Evolutionary conservation across 2,797 vertebrate genomes (phyloP).

Genomic region (Crocidura indochinensis): DNA sequence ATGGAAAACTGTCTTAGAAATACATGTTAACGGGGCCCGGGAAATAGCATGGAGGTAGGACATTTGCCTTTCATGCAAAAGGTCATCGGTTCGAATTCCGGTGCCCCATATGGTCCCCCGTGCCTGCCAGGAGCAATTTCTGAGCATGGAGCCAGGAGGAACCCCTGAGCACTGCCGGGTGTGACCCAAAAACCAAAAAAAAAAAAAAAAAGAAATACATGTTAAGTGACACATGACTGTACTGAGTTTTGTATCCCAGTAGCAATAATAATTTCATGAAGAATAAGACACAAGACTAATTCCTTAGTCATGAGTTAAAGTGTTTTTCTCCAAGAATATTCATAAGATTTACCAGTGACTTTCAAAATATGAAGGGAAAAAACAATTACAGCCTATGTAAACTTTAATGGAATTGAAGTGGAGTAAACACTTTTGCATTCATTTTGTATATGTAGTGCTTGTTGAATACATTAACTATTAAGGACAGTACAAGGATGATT

Average conservation of each 20-base stretch:
- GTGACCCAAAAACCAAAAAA: too few species aligned
- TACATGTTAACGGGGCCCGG: too few species aligned
- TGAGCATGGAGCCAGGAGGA: too few species aligned
- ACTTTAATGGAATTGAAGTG: conserved; percentile 34
- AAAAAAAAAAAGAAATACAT: too few species aligned
- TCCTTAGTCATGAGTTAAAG: conserved; percentile 4
- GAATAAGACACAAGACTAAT: conserved; percentile 36
- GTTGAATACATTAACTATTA: neutral
- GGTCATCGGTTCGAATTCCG: too few species aligned
- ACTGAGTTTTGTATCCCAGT: neutral
- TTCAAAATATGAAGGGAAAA: neutral
- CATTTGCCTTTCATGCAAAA: too few species aligned
- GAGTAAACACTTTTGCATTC: neutral
- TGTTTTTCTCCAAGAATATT: neutral
- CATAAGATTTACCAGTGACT: neutral
- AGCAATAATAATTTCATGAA: conserved; percentile 44
- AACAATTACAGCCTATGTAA: conserved; percentile 5
- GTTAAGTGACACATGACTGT: neutral
- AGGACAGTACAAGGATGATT: conserved; percentile 26
- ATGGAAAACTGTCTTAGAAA: neutral
- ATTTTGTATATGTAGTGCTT: conserved; percentile 38
- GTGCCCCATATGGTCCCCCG: too few species aligned
- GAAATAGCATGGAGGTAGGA: too few species aligned
- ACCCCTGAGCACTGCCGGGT: too few species aligned
- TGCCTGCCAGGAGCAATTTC: too few species aligned